phyloP scores from a whole-genome alignment of 1,140 invertebrate genomes.

The Polypedilum pembai region DNA sequence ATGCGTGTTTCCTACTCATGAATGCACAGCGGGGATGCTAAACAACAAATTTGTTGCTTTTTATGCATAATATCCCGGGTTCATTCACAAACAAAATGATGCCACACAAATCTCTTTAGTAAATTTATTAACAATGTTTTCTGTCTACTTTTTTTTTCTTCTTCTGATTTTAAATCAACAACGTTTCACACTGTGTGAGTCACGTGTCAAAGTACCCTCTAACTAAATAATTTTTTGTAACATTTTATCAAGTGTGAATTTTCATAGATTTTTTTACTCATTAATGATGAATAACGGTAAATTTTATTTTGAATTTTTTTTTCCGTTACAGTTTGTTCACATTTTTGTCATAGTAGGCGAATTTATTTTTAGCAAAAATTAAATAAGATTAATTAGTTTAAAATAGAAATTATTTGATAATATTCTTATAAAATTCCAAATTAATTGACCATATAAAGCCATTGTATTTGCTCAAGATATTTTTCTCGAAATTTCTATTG shows the following conservation, averaged over 20 bases:
- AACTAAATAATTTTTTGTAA: background rate
- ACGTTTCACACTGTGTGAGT: background rate
- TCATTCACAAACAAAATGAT: background rate
- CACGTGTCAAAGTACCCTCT: conserved; percentile 9
- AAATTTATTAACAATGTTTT: conserved; percentile 15
- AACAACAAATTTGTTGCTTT: background rate
- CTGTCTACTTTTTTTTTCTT: background rate
- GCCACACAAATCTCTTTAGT: too few relatives aligned
- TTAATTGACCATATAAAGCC: too few relatives aligned
- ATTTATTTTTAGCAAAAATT: too few relatives aligned
- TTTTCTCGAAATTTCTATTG: too few relatives aligned
- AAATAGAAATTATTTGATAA: too few relatives aligned
- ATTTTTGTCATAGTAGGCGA: too few relatives aligned
- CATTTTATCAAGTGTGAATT: background rate
- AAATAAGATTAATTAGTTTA: too few relatives aligned
- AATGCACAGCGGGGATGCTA: background rate
- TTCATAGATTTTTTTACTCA: background rate
- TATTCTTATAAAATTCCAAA: too few relatives aligned
- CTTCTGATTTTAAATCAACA: background rate
- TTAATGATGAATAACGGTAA: too few relatives aligned
- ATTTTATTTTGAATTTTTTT: too few relatives aligned
- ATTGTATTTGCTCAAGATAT: too few relatives aligned
- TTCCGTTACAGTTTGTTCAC: too few relatives aligned
- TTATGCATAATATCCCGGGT: background rate
- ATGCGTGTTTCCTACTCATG: background rate